Conservation (phyloP, 2,113 vertebrate species). For the Pseudopodoces humilis region DNA sequence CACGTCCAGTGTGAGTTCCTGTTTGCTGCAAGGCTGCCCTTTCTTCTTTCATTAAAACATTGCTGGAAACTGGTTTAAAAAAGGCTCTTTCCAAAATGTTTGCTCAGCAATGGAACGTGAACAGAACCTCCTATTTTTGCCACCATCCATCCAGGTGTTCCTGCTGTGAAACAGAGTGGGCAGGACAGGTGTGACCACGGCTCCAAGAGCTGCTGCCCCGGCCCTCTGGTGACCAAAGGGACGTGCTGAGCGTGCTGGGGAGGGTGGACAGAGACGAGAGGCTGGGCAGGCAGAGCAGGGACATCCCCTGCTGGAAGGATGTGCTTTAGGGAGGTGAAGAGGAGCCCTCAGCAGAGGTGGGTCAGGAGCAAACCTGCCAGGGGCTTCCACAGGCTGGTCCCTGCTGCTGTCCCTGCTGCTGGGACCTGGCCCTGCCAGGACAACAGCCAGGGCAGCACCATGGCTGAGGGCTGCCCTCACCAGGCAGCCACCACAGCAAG, state of each 20-base stretch:
- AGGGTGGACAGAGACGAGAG: background rate
- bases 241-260: rapidly evolving
- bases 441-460: rapidly evolving
- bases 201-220: background rate
- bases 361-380: background rate
- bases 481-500: background rate
- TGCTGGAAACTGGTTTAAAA: background rate
- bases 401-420: background rate
- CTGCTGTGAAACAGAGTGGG: background rate
- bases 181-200: background rate
- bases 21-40: background rate
- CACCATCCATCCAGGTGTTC: background rate
- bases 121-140: background rate
- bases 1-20: background rate
- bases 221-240: background rate
- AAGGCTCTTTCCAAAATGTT: background rate
- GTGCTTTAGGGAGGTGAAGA: background rate
- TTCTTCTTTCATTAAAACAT: background rate
- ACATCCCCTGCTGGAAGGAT: background rate
- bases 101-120: background rate
- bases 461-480: rapidly evolving
- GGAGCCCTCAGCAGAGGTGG: background rate
- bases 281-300: background rate
- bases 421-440: background rate
- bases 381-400: background rate